A percentile compares a stretch with the other conserved stretches of the same genome.
Conservation (phyloP, 2,113 vertebrate genomes). For the Parus major region DNA sequence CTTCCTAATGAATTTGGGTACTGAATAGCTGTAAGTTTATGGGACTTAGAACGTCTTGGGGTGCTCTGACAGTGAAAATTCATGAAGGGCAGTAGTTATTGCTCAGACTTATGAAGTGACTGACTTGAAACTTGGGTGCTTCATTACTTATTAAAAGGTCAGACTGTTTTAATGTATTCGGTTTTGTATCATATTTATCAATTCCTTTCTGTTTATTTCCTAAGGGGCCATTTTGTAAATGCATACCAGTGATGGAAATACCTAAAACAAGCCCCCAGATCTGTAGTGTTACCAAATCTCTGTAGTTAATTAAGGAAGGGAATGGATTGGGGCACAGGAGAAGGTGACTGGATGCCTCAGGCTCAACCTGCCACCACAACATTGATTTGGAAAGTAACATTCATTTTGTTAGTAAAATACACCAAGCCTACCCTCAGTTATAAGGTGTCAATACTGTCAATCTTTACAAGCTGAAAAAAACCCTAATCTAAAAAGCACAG, state of each 20-base stretch:
- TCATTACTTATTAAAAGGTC: neutral
- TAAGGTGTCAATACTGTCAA: neutral
- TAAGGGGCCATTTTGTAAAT: neutral
- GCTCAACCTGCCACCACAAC: neutral
- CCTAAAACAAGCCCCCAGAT: neutral
- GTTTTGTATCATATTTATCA: neutral
- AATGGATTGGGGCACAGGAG: neutral
- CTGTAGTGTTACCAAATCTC: neutral
- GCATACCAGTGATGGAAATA: neutral
- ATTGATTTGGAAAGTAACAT: neutral
- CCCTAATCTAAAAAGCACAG: neutral
- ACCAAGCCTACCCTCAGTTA: neutral
- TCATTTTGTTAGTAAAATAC: neutral
- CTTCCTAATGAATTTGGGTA: neutral
- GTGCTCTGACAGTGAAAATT: neutral
- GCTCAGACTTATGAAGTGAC: neutral
- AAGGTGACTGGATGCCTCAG: conserved; percentile 23
- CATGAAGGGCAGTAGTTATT: neutral
- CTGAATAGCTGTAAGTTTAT: neutral
- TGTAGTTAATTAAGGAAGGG: neutral
- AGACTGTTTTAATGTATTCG: neutral
- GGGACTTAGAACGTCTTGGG: neutral
- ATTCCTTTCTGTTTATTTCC: neutral
- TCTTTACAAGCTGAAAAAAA: conserved; percentile 21
- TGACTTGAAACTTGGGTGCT: neutral